These are phyloP conservation scores for Rhynchomys soricoides DNA, from an alignment of 2,113 vertebrate genomes.

Conservation along the genomic window DNA sequence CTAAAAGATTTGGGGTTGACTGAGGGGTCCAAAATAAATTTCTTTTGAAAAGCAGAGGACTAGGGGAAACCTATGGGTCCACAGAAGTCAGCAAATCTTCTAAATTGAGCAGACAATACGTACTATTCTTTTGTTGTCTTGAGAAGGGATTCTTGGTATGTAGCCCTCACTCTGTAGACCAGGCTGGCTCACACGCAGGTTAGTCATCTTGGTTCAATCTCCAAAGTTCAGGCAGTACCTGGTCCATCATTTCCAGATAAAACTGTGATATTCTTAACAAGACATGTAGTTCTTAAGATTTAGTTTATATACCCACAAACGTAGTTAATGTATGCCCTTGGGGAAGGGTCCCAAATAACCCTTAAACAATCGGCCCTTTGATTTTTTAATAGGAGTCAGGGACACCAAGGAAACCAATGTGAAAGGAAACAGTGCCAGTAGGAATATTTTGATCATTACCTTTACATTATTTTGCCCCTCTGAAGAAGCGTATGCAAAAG, in stretches of 20 bases:
- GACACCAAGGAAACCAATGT: conserved; percentile 12
- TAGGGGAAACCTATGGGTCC: not conserved
- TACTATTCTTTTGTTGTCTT: not conserved
- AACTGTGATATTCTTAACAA: not conserved
- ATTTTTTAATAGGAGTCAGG: not conserved
- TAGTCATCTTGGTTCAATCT: not conserved
- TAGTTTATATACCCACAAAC: not conserved
- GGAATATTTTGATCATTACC: not conserved
- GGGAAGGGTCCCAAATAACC: not conserved
- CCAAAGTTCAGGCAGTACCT: not conserved
- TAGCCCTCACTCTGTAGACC: not conserved
- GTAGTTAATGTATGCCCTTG: not conserved
- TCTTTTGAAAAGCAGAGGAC: not conserved
- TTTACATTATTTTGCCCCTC: conserved; percentile 1
- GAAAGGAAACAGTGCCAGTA: not conserved
- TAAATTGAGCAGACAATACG: not conserved
- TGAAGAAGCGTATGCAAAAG: conserved; percentile 18
- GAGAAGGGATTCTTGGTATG: not conserved
- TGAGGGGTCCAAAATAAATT: not conserved
- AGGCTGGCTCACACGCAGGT: not conserved
- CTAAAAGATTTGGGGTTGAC: conserved; percentile 11
- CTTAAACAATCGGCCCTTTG: not conserved
- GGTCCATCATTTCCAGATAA: not conserved
- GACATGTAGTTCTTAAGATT: not conserved
- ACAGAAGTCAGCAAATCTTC: not conserved